A percentile compares a stretch with the other conserved stretches of the same genome.
Conservation (phyloP, 2,888 invertebrate genomes). For the Dynastes maya region DNA sequence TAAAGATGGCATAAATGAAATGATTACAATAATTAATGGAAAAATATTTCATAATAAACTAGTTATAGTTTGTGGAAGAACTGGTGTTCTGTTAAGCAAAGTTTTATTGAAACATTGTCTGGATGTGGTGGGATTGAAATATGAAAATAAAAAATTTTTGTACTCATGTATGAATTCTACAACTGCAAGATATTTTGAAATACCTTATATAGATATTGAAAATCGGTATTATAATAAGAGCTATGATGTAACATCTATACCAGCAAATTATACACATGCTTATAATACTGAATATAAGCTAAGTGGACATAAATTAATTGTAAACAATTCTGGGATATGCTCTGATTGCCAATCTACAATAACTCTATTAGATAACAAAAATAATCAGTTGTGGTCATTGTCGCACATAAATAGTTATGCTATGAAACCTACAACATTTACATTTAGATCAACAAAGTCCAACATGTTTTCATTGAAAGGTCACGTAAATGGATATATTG, state of each 20-base stretch:
- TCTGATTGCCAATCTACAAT: constrained; percentile 80
- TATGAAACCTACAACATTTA: constrained; percentile 81
- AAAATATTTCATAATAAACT: constrained; percentile 75
- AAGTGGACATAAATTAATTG: constrained; percentile 77
- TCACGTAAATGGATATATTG: constrained; percentile 81
- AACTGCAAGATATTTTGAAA: constrained; percentile 53
- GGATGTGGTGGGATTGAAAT: constrained; percentile 74
- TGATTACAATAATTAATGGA: constrained; percentile 74
- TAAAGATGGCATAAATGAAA: constrained; percentile 80
- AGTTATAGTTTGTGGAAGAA: constrained; percentile 80
- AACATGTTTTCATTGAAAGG: constrained; percentile 68
- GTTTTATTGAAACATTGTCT: constrained; percentile 75
- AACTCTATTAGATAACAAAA: constrained; percentile 74
- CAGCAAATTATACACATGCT: constrained; percentile 54
- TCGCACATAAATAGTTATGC: constrained; percentile 80
- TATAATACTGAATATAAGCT: constrained; percentile 73
- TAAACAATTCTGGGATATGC: constrained; percentile 82
- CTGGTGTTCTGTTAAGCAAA: constrained; percentile 79
- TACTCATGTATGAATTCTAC: constrained; percentile 75
- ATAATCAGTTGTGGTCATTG: constrained; percentile 69
- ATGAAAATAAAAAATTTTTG: constrained; percentile 68
- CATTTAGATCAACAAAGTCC: constrained; percentile 71
- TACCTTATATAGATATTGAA: constrained; percentile 40
- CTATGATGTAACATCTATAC: constrained; percentile 54
- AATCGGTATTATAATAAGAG: constrained; percentile 50